Evolutionary conservation across 2,888 invertebrate species (phyloP), one percentile per base, ranked within the genome.

Genomic region (Brenthis daphne): DNA sequence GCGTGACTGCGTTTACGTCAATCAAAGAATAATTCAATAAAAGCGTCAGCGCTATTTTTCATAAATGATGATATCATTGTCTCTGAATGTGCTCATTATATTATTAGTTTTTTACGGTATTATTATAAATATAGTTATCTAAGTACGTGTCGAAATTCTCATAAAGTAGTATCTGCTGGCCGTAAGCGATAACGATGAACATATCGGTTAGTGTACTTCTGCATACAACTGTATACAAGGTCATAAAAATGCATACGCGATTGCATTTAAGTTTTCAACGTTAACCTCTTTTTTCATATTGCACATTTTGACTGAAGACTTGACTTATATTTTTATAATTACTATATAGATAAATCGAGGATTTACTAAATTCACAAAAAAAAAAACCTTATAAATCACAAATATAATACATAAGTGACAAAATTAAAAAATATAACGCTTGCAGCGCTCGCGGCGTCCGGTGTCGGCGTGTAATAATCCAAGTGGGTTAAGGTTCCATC

Each of bases 401-500:
- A 54, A 54, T 67, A 67, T 57, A 48, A 65, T 57, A 66, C 64
- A 74, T 64, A 71, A 79, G 75, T 78, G 80, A 78, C 78, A 79
- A 77, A 79, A 79, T 78, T 70, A 76, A 80, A 79, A 77, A 77
- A 82, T 80, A 82, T 53, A 83, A 84, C 83, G 79, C 82, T 82
- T 84, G 84, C 82, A 87, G 85, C 83, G 87, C 84, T 85, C 76
- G 77, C 80, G 76, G 84, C 85, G 86, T 82, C 81, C 84, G 82
- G 83, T 77, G 80, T 77, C 80, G 78, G 80, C 79, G 77, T 86
- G 92, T 91, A 91, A 92, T 90, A 90, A 90, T 85, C 87, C 90
- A 93, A 93, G 85, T 93, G 87, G 92, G 92, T 93, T 93, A 93
- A 93, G 92, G 92, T 92, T 89, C 77, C 89, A 89, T 84, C 92